Evolutionary conservation across 2,113 vertebrate species (phyloP).

Genomic region (Oncorhynchus gorbuscha): DNA sequence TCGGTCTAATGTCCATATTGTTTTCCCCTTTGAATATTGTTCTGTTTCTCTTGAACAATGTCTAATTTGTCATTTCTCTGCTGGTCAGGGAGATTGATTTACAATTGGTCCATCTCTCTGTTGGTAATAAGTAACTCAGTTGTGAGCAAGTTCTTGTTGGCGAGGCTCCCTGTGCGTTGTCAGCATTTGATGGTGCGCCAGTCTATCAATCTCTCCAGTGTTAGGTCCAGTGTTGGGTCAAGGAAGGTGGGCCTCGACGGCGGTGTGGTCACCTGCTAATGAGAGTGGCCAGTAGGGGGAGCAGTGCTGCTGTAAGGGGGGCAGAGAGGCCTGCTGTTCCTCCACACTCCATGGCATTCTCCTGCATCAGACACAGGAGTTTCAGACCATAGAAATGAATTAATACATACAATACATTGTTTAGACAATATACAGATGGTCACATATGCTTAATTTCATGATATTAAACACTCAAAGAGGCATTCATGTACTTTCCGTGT

Average conservation of each 20-base stretch:
- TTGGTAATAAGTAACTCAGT: conserved; percentile 40
- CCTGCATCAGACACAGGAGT: conserved; percentile 63
- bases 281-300: conserved; percentile 74
- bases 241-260: conserved; percentile 41
- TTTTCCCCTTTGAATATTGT: no score
- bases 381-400: background rate
- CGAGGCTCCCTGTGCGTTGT: conserved; percentile 40
- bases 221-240: conserved; percentile 13
- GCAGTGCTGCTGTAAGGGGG: conserved; percentile 65
- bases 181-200: conserved; percentile 37
- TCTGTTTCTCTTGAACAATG: no score
- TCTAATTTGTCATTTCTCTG: conserved; percentile 19
- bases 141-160: conserved; percentile 12
- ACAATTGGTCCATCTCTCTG: conserved; percentile 5
- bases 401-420: no score
- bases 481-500: no score
- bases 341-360: conserved; percentile 94
- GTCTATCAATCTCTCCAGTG: conserved; percentile 24
- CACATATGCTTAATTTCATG: background rate
- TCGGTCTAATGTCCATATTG: background rate
- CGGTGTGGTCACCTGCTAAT: conserved; percentile 87
- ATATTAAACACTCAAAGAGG: conserved; percentile 8
- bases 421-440: background rate
- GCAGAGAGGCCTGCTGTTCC: conserved; percentile 75
- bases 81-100: background rate